Evolutionary conservation across 2,797 vertebrate genomes (phyloP).

Genomic region (Dromococcyx pavoninus): DNA sequence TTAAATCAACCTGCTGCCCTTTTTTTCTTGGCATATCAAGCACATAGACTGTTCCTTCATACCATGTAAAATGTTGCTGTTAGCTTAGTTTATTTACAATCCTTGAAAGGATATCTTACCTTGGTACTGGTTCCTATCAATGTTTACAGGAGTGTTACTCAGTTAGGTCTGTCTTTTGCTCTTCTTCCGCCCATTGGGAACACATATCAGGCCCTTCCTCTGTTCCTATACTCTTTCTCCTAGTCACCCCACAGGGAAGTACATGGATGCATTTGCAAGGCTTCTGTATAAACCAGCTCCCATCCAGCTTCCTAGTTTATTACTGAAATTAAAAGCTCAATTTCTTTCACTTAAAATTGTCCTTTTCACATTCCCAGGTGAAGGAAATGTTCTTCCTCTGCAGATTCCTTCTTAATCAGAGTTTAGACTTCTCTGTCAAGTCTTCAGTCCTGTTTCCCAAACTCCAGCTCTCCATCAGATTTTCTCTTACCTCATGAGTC

Average conservation of each 20-base stretch:
- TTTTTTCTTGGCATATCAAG: background rate
- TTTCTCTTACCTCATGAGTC: background rate
- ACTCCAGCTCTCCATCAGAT: background rate
- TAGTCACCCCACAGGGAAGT: background rate
- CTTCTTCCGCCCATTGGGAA: background rate
- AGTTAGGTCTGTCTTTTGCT: background rate
- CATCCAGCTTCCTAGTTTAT: background rate
- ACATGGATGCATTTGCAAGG: background rate
- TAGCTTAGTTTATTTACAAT: background rate
- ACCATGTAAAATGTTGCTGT: fast-evolving
- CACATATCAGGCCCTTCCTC: background rate
- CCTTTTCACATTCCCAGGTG: background rate
- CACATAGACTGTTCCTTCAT: background rate
- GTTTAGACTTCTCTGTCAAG: background rate
- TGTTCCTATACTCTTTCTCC: background rate
- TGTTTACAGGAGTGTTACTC: fast-evolving
- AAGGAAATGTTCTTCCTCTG: background rate
- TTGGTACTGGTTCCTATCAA: background rate
- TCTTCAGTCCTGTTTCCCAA: background rate
- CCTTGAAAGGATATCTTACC: background rate
- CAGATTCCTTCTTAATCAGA: background rate
- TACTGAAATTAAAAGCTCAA: background rate
- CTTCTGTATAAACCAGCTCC: background rate
- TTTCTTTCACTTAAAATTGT: background rate
- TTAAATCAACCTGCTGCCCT: background rate